phyloP scores from a whole-genome alignment of 2,888 invertebrate species.

The Microdon myrmicae region DNA sequence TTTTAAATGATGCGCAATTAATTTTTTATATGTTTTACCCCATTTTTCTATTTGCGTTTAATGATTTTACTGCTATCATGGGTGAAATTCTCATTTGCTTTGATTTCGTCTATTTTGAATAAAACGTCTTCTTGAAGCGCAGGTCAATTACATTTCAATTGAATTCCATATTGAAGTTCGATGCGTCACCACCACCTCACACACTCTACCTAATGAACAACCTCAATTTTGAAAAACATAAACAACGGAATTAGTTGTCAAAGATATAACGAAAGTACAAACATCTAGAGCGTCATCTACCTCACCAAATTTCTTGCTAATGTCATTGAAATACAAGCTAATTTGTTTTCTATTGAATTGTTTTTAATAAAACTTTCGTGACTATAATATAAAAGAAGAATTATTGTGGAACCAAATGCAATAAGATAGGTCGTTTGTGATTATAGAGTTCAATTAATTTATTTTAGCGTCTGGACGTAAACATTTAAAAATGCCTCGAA shows the following conservation, averaged over 20 bases:
- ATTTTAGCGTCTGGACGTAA: slow-evolving; percentile 6
- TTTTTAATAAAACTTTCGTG: slow-evolving; percentile 22
- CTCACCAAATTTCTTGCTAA: slow-evolving; percentile 38
- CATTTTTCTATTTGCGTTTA: too few relatives aligned
- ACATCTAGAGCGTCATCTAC: slow-evolving; percentile 39
- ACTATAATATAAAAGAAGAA: too few relatives aligned
- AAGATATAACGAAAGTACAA: slow-evolving; percentile 35
- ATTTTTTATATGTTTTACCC: too few relatives aligned
- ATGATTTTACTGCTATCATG: too few relatives aligned
- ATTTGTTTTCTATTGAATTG: slow-evolving; percentile 39
- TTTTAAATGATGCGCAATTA: too few relatives aligned
- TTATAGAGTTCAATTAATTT: background rate
- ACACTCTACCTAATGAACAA: slow-evolving; percentile 4
- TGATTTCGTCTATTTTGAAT: too few relatives aligned
- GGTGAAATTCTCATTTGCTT: too few relatives aligned
- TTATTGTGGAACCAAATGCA: slow-evolving; percentile 16
- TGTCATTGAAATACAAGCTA: slow-evolving; percentile 46
- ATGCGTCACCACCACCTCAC: slow-evolving; percentile 13
- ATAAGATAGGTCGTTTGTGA: slow-evolving; percentile 9
- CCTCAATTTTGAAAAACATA: slow-evolving; percentile 30
- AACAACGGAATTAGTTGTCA: slow-evolving; percentile 48
- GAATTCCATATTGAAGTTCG: too few relatives aligned
- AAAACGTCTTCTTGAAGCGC: too few relatives aligned
- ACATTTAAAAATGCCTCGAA: slow-evolving; percentile 56
- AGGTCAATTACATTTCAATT: too few relatives aligned